Conservation (phyloP, 2,113 vertebrate genomes). For the Zosterops borbonicus region DNA sequence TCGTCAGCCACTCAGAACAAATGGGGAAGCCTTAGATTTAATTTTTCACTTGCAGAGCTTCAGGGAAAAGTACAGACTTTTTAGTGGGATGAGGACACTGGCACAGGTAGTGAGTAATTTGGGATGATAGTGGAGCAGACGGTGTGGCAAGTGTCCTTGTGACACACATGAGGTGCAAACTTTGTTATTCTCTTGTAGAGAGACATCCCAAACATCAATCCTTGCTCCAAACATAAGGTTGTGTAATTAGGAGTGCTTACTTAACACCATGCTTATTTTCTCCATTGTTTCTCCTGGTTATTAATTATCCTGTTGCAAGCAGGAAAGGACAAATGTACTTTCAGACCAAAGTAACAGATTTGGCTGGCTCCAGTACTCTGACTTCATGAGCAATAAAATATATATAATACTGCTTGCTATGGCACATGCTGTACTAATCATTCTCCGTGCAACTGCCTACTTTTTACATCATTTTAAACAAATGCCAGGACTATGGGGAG, state of each 20-base stretch:
- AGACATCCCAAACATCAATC: background rate
- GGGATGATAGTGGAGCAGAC: background rate
- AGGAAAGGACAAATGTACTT: background rate
- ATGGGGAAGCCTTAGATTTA: background rate
- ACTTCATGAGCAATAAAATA: constrained; percentile 1
- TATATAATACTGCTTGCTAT: background rate
- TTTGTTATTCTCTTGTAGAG: background rate
- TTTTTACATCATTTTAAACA: background rate
- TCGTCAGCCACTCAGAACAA: background rate
- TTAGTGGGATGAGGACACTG: background rate
- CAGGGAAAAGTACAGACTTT: background rate
- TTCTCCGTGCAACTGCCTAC: background rate
- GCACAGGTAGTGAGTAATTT: background rate
- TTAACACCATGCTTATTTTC: background rate
- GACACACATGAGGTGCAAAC: background rate
- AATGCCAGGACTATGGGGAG: background rate
- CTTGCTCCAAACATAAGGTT: background rate
- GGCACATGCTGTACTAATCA: background rate
- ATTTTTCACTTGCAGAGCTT: background rate
- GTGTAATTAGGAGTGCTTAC: background rate
- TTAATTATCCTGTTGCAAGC: background rate
- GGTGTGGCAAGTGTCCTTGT: background rate
- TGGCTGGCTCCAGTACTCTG: background rate
- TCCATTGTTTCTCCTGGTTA: background rate
- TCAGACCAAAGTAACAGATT: background rate